Base-by-base conservation (phyloP, 2,113 vertebrate species). In the Phoxinus phoxinus region DNA sequence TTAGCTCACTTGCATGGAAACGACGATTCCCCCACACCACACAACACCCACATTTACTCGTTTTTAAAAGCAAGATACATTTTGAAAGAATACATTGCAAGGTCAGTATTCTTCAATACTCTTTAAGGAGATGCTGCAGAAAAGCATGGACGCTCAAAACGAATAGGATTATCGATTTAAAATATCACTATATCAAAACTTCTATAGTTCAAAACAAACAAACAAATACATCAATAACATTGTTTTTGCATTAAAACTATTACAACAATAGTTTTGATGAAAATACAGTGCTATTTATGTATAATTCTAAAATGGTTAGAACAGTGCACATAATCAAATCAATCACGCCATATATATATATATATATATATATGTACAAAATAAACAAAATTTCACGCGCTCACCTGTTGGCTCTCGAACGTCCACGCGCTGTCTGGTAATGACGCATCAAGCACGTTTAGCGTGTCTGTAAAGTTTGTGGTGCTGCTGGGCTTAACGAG, bases 401-500 rank as follows among this genome's bases (percentile, higher is more conserved):
- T 93, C 89, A 94, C 93, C 93, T 94, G 93, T 32, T 94, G 93
- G 30, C 93, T 90, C 89, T 94, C 93, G 84, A 94, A 94, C 35
- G 86, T 94, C 92, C 92, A 94, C 58, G 93, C 90, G 87, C 92
- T 93, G 89, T 93, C 92, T 2, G 93, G 92, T 85, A 93, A 84
- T 59, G 93, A 93, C 13, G 93, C 93, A 87, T 93, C 93, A 35
- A 92, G 83, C 2, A 92, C 91, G 87, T 90, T 93, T 75, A 93
- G 89, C 74, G 92, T 92, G 80, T 94, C 91, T 75, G 91, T 92
- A 91, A 94, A 93, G 88, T 93, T 91, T 59, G 87, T 89, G 86
- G 92, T 92, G 88, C 92, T 93, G 90, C 92, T 94, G 87, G 94
- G 93, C 80, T 95, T 94, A 87, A 94, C 89, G 86, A 94, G 89